Evolutionary conservation across 2,797 vertebrate genomes (phyloP), one percentile per base, ranked within the genome.

Genomic region (Enteromius argenteus): DNA sequence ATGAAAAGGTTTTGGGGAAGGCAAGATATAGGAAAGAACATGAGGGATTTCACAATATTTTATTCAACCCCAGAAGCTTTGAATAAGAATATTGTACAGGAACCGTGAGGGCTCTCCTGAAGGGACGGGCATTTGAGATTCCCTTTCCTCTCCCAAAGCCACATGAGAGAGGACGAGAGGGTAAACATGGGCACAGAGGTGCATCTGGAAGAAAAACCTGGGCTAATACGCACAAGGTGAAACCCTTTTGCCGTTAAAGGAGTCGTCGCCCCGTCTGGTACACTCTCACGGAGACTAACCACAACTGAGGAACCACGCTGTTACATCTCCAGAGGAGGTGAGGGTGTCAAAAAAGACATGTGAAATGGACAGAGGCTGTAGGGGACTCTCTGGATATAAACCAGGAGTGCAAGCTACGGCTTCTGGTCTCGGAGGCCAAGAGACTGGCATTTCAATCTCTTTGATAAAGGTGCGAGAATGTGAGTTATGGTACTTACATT

Each of bases 21-120:
- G 66, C 69, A 53, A 68, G 39, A 71, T 30, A 53, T 14, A 81
- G 94, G 91, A 95, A 94, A 80, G 73, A 85, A 86, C 85, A 89
- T 88, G 95, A 93, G 95, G 96, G 96, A 93, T 96, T 96, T 96
- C 86, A 88, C 97, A 98, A 98, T 98, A 97, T 98, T 97, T 97
- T 98, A 98, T 98, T 97, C 97, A 97, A 96, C 92, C 42, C 51
- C 62, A 86, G 75, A 80, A 87, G 74, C 58, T 91, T 95, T 96
- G 97, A 98, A 98, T 98, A 97, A 97, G 94, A 97, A 98, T 98
- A 98, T 97, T 98, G 97, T 90, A 92, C 30, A 60, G 71, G 62
- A 64, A 81, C 58, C 74, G 37, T 19, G 51, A 68, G 14, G 30
- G 85, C 58, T 72, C 58, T 84, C 75, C 17, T 60, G 39, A 39